Evolutionary conservation across 2,797 vertebrate species (phyloP).

Genomic region (Uromys caudimaculatus): DNA sequence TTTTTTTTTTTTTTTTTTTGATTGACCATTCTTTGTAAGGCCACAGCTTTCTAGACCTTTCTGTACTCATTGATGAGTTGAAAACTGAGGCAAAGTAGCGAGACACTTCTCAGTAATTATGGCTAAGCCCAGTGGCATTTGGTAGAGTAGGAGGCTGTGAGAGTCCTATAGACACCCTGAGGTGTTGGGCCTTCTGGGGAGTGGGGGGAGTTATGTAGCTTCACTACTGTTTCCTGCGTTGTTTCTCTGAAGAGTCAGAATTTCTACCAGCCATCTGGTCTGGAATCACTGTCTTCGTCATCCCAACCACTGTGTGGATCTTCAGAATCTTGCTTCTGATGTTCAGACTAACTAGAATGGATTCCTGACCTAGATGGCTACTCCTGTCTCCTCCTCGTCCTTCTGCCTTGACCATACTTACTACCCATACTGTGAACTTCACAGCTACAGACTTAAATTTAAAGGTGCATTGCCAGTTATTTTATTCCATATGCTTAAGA

Average conservation of each 20-base stretch:
- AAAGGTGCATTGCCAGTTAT: not conserved
- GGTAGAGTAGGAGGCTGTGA: not conserved
- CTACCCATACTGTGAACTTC: not conserved
- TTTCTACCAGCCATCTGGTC: constrained; percentile 6
- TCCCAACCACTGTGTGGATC: not conserved
- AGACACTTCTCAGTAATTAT: constrained; percentile 49
- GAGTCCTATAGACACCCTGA: constrained; percentile 5
- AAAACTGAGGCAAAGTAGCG: constrained; percentile 46
- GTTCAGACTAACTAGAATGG: not conserved
- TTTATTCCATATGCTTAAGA: not conserved
- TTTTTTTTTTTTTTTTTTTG: constrained; percentile 5
- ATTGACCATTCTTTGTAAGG: constrained; percentile 30
- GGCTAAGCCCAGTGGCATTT: not conserved
- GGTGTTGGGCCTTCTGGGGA: not conserved
- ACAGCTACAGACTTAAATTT: not conserved
- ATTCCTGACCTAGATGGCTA: not conserved
- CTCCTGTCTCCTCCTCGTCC: not conserved
- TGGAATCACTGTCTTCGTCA: not conserved
- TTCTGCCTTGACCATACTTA: not conserved
- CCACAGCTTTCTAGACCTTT: constrained; percentile 53
- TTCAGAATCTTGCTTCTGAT: not conserved
- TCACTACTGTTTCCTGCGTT: constrained; percentile 15
- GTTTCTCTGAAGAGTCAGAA: constrained; percentile 42
- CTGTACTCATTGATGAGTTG: constrained; percentile 62
- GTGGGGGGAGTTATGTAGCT: not conserved